Conservation (phyloP, 2,797 vertebrate genomes). For the Danio tinwini region DNA sequence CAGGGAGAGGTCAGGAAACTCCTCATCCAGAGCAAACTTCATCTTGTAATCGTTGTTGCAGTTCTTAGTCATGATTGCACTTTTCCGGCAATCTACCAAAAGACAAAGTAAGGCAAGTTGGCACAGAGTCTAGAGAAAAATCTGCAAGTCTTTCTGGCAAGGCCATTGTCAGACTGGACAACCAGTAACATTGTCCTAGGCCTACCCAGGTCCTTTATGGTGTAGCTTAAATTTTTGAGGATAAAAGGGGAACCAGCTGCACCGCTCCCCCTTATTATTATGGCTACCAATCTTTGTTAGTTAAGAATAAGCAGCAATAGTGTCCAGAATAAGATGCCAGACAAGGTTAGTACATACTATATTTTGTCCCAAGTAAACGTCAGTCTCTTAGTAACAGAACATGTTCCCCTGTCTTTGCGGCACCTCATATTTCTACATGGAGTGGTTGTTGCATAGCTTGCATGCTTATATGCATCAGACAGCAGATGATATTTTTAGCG, state of each 20-base stretch:
- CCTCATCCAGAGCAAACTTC: constrained; percentile 85
- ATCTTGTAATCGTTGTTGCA: constrained; percentile 91
- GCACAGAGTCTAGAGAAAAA: not conserved
- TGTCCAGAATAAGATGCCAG: constrained; percentile 5
- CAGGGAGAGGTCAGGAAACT: constrained; percentile 86
- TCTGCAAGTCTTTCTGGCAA: not conserved
- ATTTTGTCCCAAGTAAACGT: constrained; percentile 51
- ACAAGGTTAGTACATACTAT: constrained; percentile 49
- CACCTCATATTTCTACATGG: constrained; percentile 63
- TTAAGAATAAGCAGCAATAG: not conserved
- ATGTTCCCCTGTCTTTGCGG: constrained; percentile 59
- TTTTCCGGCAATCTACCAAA: constrained; percentile 70
- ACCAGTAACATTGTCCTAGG: not conserved
- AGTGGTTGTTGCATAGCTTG: constrained; percentile 38
- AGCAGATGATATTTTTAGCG: constrained; percentile 63
- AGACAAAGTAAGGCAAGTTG: not conserved
- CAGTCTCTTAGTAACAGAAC: constrained; percentile 59
- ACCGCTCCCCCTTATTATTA: not conserved
- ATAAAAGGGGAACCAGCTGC: not conserved
- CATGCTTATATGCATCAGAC: constrained; percentile 51
- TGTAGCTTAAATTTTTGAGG: not conserved
- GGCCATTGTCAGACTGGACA: not conserved
- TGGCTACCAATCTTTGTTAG: not conserved
- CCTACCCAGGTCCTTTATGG: not conserved
- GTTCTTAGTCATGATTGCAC: constrained; percentile 88